Percentiles rank a stretch among this genome's conserved stretches.
Conservation (phyloP, 2,888 invertebrate genomes). For the Bruchidius siliquastri region DNA sequence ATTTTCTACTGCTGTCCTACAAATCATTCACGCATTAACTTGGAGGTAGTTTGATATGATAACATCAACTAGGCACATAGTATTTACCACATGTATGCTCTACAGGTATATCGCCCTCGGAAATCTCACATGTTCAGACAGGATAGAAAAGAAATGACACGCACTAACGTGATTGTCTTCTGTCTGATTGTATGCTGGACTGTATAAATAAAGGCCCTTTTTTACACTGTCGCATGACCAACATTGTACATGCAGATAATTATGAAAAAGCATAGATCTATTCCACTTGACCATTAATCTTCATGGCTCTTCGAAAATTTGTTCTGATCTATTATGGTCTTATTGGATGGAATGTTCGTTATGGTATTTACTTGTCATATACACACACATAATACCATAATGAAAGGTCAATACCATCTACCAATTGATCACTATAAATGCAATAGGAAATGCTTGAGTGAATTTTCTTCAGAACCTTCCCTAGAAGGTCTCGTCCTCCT, state of each 20-base stretch:
- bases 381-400: too few relatives aligned
- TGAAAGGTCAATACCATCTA: too few relatives aligned
- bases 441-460: too few relatives aligned
- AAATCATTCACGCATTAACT: neutral
- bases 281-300: neutral
- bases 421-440: too few relatives aligned
- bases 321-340: too few relatives aligned
- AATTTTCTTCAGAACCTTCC: too few relatives aligned
- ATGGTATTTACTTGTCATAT: too few relatives aligned
- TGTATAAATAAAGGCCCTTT: neutral
- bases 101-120: slow-evolving; percentile 15
- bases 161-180: slow-evolving; percentile 29
- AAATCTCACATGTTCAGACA: slow-evolving; percentile 25
- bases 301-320: too few relatives aligned
- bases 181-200: neutral
- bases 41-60: neutral
- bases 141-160: slow-evolving; percentile 23
- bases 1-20: neutral
- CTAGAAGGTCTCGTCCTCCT: too few relatives aligned
- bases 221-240: neutral
- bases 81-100: neutral
- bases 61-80: neutral
- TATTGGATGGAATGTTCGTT: too few relatives aligned
- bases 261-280: neutral
- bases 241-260: neutral